Percentiles rank a stretch among this genome's conserved stretches.
Conservation (phyloP, 2,797 vertebrate species). For the Cygnus olor region DNA sequence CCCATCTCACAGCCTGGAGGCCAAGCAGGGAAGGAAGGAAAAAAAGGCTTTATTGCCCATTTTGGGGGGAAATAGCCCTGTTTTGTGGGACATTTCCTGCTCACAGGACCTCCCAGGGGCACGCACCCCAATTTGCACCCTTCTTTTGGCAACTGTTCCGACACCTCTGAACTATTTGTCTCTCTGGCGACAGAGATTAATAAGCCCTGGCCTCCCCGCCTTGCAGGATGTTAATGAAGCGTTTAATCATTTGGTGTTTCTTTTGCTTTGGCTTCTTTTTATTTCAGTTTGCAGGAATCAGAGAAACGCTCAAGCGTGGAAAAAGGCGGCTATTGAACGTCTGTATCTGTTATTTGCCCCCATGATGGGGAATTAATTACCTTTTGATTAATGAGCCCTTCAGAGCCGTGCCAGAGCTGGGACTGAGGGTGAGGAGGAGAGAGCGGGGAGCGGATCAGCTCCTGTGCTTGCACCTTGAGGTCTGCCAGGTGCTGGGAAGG, state of each 20-base stretch:
- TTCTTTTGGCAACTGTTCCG: accelerated
- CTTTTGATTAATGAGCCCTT: conserved; percentile 79
- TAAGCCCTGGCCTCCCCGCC: not conserved
- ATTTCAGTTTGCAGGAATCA: conserved; percentile 47
- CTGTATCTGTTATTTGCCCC: conserved; percentile 74
- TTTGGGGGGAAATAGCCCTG: accelerated
- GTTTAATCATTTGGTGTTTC: conserved; percentile 65
- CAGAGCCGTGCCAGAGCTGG: conserved; percentile 29
- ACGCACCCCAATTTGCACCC: not conserved
- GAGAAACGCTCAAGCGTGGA: conserved; percentile 28
- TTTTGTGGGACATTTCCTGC: not conserved
- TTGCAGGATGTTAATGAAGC: conserved; percentile 56
- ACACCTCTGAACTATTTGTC: not conserved
- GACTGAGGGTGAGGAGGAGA: not conserved
- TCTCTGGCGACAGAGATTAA: not conserved
- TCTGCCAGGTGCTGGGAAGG: not conserved
- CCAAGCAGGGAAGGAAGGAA: not conserved
- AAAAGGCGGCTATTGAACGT: conserved; percentile 52
- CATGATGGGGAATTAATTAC: conserved; percentile 77
- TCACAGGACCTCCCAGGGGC: not conserved
- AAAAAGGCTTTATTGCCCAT: not conserved
- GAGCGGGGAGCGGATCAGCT: not conserved
- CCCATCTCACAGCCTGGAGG: not conserved
- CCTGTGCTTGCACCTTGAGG: not conserved
- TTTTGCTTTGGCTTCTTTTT: conserved; percentile 39